Conservation (phyloP, 2,888 invertebrate species). For the Sisyra terminalis region DNA sequence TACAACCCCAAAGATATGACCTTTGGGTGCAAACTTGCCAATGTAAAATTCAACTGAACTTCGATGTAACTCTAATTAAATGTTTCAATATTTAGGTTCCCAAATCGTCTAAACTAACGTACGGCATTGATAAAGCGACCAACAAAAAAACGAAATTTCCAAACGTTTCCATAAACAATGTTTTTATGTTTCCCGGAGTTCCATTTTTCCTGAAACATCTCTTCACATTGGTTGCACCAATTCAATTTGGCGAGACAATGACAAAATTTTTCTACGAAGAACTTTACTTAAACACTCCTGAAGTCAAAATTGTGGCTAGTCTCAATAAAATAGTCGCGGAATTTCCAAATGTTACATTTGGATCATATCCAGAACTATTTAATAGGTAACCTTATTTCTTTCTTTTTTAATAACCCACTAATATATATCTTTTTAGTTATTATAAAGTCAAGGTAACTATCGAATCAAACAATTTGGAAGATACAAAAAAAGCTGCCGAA, state of each 20-base stretch:
- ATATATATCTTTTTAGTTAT: constrained; percentile 19
- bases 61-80: constrained; percentile 3
- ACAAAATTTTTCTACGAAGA: constrained; percentile 25
- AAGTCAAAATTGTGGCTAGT: constrained; percentile 27
- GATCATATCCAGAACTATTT: constrained; percentile 32
- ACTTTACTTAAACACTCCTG: constrained; percentile 28
- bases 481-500: constrained; percentile 23
- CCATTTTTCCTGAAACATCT: constrained; percentile 33
- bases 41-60: constrained; percentile 14
- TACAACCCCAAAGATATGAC: constrained; percentile 25
- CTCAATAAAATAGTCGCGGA: constrained; percentile 26
- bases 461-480: constrained; percentile 25
- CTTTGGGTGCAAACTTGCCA: constrained; percentile 26
- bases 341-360: constrained; percentile 31
- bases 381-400: constrained; percentile 22
- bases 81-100: constrained; percentile 31
- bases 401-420: neutral
- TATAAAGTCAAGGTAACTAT: constrained; percentile 33
- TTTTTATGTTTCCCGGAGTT: constrained; percentile 54
- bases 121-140: constrained; percentile 20
- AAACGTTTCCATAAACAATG: constrained; percentile 36
- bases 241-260: constrained; percentile 23
- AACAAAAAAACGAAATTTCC: constrained; percentile 25
- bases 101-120: constrained; percentile 26
- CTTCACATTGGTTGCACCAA: constrained; percentile 21